Evolutionary conservation across 2,797 vertebrate species (phyloP).

Genomic region (Valencia hispanica): DNA sequence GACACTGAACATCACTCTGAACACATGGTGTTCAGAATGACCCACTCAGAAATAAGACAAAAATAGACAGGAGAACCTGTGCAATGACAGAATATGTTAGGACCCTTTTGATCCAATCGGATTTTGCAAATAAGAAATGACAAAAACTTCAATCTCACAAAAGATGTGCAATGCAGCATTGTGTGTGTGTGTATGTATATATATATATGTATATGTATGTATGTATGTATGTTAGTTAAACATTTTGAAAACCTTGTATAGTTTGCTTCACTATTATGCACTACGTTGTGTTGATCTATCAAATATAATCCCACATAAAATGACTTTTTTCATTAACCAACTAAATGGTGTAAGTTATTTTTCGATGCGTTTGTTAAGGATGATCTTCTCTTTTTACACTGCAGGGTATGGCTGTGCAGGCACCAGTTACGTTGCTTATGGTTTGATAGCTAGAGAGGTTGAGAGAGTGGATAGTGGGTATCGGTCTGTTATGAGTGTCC

Average conservation of each 20-base stretch:
- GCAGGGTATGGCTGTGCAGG: neutral
- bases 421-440: conserved; percentile 65
- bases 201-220: too few species aligned
- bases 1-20: neutral
- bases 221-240: too few species aligned
- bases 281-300: neutral
- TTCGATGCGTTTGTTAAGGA: neutral
- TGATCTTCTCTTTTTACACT: neutral
- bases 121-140: neutral
- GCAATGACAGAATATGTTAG: neutral
- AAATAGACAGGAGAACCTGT: neutral
- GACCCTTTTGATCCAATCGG: neutral
- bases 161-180: too few species aligned
- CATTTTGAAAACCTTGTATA: neutral
- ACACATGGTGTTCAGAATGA: neutral
- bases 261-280: neutral
- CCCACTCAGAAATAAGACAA: neutral
- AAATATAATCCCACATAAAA: neutral
- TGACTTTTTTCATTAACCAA: neutral
- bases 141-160: neutral
- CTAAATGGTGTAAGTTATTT: neutral
- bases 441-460: conserved; percentile 88
- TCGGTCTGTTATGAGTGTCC: conserved; percentile 90
- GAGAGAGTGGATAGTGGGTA: conserved; percentile 93
- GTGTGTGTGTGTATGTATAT: too few species aligned